phyloP scores from a whole-genome alignment of 1,140 invertebrate species.

The Conus ventricosus region DNA sequence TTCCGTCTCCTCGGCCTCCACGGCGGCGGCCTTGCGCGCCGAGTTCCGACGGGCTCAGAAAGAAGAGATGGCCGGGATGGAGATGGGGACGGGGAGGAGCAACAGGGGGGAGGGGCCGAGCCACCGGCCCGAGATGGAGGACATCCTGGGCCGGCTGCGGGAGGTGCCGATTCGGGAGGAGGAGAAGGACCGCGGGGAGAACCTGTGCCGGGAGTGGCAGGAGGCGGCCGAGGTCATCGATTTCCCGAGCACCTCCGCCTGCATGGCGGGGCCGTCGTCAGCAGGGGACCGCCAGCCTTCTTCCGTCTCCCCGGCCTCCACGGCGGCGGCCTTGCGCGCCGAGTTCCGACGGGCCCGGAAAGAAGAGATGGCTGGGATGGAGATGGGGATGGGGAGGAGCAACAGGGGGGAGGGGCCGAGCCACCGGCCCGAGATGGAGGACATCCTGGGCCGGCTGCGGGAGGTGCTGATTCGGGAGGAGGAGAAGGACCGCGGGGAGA shows the following conservation, averaged over 20 bases:
- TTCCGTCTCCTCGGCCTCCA: neutral
- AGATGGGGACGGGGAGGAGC: neutral
- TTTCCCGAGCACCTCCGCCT: neutral
- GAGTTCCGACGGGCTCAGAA: neutral
- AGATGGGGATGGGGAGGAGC: neutral
- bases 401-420: neutral
- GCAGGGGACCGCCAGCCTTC: neutral
- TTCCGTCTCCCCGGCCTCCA: neutral
- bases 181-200: slow-evolving; percentile 47
- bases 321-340: neutral
- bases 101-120: neutral
- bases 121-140: slow-evolving; percentile 40
- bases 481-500: slow-evolving; percentile 47
- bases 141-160: slow-evolving; percentile 53
- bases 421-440: slow-evolving; percentile 40
- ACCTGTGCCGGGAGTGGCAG: slow-evolving; percentile 85
- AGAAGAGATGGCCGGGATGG: neutral
- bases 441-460: slow-evolving; percentile 53
- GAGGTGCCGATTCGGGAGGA: slow-evolving; percentile 51
- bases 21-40: neutral
- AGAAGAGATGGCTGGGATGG: neutral
- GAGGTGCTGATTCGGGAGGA: slow-evolving; percentile 52
- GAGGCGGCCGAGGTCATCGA: slow-evolving; percentile 99
- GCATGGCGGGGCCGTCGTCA: neutral
- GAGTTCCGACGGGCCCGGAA: neutral